A percentile compares a stretch with the other conserved stretches of the same genome.
These are phyloP conservation scores for Ligdia adustata DNA, from an alignment of 2,888 invertebrate species.

Conservation along the genomic window DNA sequence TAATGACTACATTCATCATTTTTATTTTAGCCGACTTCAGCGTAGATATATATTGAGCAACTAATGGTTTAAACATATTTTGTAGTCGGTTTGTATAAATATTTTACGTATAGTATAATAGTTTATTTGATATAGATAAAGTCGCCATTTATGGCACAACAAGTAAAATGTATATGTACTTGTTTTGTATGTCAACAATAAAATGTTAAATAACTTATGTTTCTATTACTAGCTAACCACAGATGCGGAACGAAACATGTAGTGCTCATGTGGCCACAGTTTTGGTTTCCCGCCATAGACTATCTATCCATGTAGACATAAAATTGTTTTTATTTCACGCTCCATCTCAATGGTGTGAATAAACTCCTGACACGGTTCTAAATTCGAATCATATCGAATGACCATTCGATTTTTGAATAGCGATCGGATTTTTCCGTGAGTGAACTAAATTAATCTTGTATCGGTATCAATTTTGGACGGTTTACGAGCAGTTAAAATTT, in stretches of 20 bases:
- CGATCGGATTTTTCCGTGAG: slow-evolving; percentile 42
- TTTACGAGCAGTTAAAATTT: slow-evolving; percentile 3
- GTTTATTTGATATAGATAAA: too few species aligned
- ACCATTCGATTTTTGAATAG: slow-evolving; percentile 53
- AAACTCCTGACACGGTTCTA: slow-evolving; percentile 51
- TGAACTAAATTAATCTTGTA: slow-evolving; percentile 14
- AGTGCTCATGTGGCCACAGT: neutral
- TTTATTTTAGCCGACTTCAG: too few species aligned
- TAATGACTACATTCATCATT: neutral
- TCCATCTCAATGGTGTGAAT: slow-evolving; percentile 58
- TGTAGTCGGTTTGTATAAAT: too few species aligned
- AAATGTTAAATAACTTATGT: too few species aligned
- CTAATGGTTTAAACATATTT: too few species aligned
- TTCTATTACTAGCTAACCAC: too few species aligned
- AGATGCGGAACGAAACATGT: neutral
- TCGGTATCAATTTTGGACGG: slow-evolving; percentile 3
- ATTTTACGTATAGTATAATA: too few species aligned
- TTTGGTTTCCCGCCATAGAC: neutral
- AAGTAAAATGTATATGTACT: too few species aligned
- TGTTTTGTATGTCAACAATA: too few species aligned
- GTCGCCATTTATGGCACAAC: too few species aligned
- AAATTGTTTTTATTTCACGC: slow-evolving; percentile 54
- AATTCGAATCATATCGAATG: slow-evolving; percentile 58
- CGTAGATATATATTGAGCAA: too few species aligned
- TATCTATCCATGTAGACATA: slow-evolving; percentile 2